Evolutionary conservation across 2,888 invertebrate genomes (phyloP).

Genomic region (Nomada hirtipes): DNA sequence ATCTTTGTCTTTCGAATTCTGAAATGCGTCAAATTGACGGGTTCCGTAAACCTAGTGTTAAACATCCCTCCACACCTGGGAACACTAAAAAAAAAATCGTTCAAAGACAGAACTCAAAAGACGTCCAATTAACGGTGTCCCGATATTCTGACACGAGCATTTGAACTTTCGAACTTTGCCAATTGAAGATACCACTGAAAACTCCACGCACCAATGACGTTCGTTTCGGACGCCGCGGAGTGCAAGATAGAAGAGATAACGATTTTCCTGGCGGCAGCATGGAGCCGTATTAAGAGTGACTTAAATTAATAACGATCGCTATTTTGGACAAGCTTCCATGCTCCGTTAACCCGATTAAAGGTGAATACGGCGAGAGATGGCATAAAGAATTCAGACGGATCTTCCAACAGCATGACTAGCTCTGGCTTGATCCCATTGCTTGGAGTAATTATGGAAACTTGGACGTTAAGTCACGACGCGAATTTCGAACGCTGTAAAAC

Average conservation of each 20-base stretch:
- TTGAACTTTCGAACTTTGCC: conserved; percentile 61
- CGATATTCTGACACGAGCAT: not conserved
- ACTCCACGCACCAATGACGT: conserved; percentile 49
- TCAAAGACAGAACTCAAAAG: not conserved
- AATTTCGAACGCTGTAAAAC: conserved; percentile 48
- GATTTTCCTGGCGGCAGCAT: conserved; percentile 58
- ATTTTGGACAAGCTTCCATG: conserved; percentile 78
- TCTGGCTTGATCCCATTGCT: conserved; percentile 43
- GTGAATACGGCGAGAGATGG: conserved; percentile 68
- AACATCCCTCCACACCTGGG: not conserved
- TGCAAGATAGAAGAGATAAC: conserved; percentile 43
- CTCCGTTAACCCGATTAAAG: conserved; percentile 80
- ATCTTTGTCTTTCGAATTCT: too few relatives aligned
- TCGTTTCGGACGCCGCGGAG: not conserved
- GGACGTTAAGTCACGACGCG: conserved; percentile 65
- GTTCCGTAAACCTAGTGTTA: too few relatives aligned
- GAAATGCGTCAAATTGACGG: too few relatives aligned
- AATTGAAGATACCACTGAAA: conserved; percentile 46
- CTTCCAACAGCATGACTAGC: conserved; percentile 61
- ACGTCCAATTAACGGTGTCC: not conserved
- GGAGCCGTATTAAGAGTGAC: conserved; percentile 71
- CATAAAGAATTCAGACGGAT: conserved; percentile 74
- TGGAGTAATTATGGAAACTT: conserved; percentile 71
- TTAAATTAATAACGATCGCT: conserved; percentile 78
- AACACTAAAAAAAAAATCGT: too few relatives aligned